These are phyloP conservation scores for Bos indicus DNA, from an alignment of 2,113 vertebrate genomes.

Conservation along the genomic window DNA sequence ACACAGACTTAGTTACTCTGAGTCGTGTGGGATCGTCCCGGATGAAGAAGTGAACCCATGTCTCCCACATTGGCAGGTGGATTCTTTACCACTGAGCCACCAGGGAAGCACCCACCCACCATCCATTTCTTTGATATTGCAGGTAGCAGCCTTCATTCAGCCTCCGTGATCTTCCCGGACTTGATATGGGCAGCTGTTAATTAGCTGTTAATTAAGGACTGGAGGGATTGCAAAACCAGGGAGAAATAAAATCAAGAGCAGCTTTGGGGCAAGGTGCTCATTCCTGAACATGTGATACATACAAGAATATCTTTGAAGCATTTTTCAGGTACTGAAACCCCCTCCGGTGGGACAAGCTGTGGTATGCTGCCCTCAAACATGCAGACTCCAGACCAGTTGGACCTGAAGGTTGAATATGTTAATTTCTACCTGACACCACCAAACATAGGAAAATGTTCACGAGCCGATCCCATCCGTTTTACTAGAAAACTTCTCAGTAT, in stretches of 20 bases:
- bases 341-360: neutral
- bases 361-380: neutral
- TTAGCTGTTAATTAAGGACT: neutral
- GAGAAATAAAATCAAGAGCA: neutral
- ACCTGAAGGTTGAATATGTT: neutral
- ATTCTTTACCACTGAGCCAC: neutral
- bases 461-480: rapidly evolving
- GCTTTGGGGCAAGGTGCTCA: neutral
- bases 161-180: neutral
- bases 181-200: neutral
- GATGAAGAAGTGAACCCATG: neutral
- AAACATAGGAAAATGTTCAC: neutral
- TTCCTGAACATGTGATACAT: neutral
- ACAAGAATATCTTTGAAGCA: neutral
- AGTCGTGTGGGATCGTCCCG: neutral
- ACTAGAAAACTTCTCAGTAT: neutral
- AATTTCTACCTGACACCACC: neutral
- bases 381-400: neutral
- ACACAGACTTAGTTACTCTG: neutral
- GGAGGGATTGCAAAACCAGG: neutral
- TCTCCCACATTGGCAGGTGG: neutral
- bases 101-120: neutral
- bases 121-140: neutral
- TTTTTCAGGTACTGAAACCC: neutral
- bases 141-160: neutral